These are phyloP conservation scores for Tricholaema leucomelas DNA, from an alignment of 2,113 vertebrate species.

Conservation along the genomic window DNA sequence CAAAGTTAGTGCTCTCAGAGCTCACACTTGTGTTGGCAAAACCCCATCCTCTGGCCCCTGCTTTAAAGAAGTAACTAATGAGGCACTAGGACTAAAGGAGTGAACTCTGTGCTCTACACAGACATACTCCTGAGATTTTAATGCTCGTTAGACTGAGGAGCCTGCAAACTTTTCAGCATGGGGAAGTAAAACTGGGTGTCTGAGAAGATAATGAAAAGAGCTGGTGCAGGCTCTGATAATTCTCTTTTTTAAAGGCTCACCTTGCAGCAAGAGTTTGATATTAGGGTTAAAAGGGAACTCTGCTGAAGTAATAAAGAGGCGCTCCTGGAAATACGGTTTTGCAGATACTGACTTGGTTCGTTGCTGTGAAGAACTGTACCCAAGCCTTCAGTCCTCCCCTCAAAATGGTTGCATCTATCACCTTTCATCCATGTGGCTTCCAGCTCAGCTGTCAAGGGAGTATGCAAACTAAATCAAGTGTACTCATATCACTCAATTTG, in stretches of 20 bases:
- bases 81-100: conserved; percentile 32
- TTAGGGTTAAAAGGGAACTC: neutral
- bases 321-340: neutral
- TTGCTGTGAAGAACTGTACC: neutral
- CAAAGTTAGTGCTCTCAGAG: neutral
- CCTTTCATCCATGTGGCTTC: neutral
- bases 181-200: conserved; percentile 14
- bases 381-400: neutral
- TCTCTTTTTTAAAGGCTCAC: neutral
- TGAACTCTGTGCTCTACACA: neutral
- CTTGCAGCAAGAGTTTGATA: neutral
- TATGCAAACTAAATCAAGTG: neutral
- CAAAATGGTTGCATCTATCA: neutral
- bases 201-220: conserved; percentile 35
- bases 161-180: conserved; percentile 4
- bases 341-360: neutral
- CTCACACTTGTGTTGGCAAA: neutral
- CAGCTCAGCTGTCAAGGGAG: neutral
- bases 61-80: conserved; percentile 27
- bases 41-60: neutral
- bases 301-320: neutral
- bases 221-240: neutral
- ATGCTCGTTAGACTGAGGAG: conserved; percentile 39
- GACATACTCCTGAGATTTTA: conserved; percentile 52
- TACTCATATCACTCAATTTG: neutral